Evolutionary conservation across 2,113 vertebrate genomes (phyloP).

Genomic region (Lamprologus callipterus): DNA sequence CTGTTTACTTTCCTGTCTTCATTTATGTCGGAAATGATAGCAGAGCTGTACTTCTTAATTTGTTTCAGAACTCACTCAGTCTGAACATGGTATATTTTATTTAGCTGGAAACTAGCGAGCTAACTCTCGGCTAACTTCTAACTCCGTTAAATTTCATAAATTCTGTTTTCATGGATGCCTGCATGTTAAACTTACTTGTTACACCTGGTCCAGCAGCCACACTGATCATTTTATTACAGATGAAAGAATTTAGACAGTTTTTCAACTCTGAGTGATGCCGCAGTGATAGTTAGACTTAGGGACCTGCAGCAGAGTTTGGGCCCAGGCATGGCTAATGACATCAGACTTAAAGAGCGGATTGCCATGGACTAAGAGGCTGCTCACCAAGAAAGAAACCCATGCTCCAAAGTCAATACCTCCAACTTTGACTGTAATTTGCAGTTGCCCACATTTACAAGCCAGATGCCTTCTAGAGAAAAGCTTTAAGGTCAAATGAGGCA

Average conservation of each 20-base stretch:
- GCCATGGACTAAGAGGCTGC: not conserved
- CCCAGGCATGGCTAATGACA: not conserved
- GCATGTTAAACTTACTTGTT: not conserved
- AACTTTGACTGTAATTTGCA: not conserved
- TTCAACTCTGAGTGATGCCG: not conserved
- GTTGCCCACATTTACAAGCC: not conserved
- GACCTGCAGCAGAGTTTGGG: not conserved
- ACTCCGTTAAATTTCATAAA: not conserved
- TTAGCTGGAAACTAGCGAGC: not conserved
- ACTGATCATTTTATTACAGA: not conserved
- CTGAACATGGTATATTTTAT: not conserved
- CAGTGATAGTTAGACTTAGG: not conserved
- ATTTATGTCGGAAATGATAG: not conserved
- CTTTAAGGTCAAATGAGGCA: not conserved
- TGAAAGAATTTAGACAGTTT: not conserved
- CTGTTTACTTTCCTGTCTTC: not conserved
- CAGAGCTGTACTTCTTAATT: not conserved
- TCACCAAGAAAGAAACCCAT: not conserved
- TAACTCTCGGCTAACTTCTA: not conserved
- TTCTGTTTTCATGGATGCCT: not conserved
- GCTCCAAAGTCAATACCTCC: not conserved
- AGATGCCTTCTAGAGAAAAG: not conserved
- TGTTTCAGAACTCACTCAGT: not conserved
- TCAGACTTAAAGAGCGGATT: not conserved
- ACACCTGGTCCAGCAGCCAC: not conserved